Percentiles rank a stretch among this genome's conserved stretches.
phyloP scores from a whole-genome alignment of 2,113 vertebrate species.

The Heterocephalus glaber region DNA sequence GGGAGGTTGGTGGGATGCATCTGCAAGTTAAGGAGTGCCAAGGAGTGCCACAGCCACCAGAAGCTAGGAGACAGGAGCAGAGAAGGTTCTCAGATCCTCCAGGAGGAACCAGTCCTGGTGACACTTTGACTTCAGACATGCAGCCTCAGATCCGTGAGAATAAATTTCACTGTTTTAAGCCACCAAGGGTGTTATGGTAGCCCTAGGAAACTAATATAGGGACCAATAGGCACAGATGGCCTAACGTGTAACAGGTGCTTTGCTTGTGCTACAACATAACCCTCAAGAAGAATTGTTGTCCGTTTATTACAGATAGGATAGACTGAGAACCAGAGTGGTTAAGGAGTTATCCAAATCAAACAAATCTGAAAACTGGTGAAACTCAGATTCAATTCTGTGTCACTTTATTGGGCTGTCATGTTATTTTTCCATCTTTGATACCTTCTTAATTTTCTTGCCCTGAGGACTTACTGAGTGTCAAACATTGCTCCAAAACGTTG shows the following conservation, averaged over 20 bases:
- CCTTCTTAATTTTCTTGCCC: not conserved
- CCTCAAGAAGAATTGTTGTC: not conserved
- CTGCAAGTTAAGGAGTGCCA: not conserved
- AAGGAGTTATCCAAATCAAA: not conserved
- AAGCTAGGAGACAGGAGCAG: not conserved
- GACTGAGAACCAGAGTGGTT: not conserved
- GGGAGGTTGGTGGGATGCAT: accelerated
- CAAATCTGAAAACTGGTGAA: not conserved
- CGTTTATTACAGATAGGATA: not conserved
- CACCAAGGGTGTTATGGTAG: not conserved
- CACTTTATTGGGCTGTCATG: not conserved
- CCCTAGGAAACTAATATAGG: not conserved
- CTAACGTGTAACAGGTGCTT: not conserved
- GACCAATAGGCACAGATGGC: not conserved
- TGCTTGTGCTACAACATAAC: not conserved
- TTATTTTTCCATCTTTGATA: not conserved
- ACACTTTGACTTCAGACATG: not conserved
- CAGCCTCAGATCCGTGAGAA: not conserved
- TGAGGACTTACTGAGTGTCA: not conserved
- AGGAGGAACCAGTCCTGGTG: not conserved
- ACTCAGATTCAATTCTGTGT: not conserved
- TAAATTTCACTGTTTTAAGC: not conserved
- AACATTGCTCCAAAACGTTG: not conserved
- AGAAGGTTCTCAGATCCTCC: not conserved
- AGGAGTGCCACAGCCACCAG: not conserved